These are phyloP conservation scores for Spodoptera frugiperda DNA, from an alignment of 1,140 invertebrate genomes.

Conservation along the genomic window DNA sequence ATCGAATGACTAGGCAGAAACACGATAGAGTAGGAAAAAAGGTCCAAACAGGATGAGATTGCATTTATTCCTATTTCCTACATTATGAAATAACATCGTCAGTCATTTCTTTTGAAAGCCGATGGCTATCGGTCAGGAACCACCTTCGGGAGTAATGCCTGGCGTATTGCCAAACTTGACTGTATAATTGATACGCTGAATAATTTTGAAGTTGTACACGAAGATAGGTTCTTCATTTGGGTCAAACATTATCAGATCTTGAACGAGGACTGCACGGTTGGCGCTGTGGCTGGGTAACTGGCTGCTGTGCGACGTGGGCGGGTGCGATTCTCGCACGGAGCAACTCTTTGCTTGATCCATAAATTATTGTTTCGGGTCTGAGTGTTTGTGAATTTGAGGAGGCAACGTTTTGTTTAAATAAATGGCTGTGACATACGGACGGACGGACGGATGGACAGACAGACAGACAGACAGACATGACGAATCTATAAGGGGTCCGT, in stretches of 20 bases:
- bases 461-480: too few species aligned
- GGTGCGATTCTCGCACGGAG: too few species aligned
- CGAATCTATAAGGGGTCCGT: too few species aligned
- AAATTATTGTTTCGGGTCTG: too few species aligned
- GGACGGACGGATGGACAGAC: too few species aligned
- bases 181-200: neutral
- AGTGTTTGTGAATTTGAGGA: too few species aligned
- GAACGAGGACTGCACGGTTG: too few species aligned
- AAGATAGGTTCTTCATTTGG: neutral
- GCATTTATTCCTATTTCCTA: constrained; percentile 5
- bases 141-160: constrained; percentile 3
- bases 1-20: constrained; percentile 31
- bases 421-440: too few species aligned
- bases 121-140: constrained; percentile 32
- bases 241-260: neutral
- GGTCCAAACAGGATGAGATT: neutral
- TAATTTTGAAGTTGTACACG: neutral
- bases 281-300: too few species aligned
- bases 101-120: constrained; percentile 42
- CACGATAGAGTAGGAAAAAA: neutral
- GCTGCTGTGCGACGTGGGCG: too few species aligned
- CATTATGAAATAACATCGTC: constrained; percentile 43
- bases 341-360: too few species aligned
- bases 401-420: too few species aligned
- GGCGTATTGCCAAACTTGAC: constrained; percentile 6